Evolutionary conservation across 2,888 invertebrate species (phyloP), one percentile per base, ranked within the genome.

Genomic region (Pinctada fucata): DNA sequence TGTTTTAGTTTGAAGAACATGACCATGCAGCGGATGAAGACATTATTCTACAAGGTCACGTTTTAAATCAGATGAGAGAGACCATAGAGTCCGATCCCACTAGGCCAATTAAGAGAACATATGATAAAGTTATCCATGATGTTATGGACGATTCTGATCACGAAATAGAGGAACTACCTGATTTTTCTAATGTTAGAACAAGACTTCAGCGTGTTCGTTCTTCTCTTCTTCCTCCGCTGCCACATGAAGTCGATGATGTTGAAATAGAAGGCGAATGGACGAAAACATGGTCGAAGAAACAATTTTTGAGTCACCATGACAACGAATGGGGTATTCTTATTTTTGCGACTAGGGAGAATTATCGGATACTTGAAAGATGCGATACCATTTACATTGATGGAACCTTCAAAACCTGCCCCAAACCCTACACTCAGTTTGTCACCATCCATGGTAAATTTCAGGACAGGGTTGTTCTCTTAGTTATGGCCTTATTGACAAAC

Each of bases 331-430:
- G 58, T 10, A 58, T 58, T 58, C 58, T 58, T 58, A 10, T 58
- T 58, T 58, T 8, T 58, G 6, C 58, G n/a, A 58, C 58, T 8
- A 58, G 58, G 58, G 58, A 58, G 10, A 58, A 58, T 10, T 58
- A 58, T 10, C 6, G 58, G 58, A 58, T 58, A 58, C 10, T 58
- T 58, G 58, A 10, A 58, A 6, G 58, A 8, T 58, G 58, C 10
- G 58, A 58, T 8, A 58, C 6, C 10, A 58, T 10, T 8, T 58
- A 58, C 6, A 6, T 8, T 58, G 10, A 58, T 58, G 58, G 75
- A 16, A 79, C 79, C 4, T 79, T 79, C 49, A 70, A 75, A 16
- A 79, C 79, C 2, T 63, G 70, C 10, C 79, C 75, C 8, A 13
- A 67, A 4, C 79, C 79, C 2, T 75, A 79, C 66, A 10, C 47